Base-by-base conservation (phyloP, 2,888 invertebrate species). In the Syritta pipiens region DNA sequence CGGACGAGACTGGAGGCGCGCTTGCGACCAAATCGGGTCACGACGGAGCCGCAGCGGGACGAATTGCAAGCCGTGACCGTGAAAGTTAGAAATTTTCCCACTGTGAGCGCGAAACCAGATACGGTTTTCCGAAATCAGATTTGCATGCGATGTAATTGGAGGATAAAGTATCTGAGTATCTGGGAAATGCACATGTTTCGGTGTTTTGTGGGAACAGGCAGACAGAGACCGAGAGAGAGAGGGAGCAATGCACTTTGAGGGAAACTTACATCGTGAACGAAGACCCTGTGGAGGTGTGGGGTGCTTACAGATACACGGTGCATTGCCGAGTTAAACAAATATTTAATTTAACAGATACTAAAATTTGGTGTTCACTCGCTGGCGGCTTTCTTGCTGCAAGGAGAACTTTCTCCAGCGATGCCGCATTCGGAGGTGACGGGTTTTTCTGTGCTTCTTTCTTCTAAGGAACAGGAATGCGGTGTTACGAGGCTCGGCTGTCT, bases 61-160 rank as follows among this genome's bases (percentile, higher is more conserved):
- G 46, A 26, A 67, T 48, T 60, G 53, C 35, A 68, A 53, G 32
- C 63, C 68, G 30, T 81, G 81, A 75, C 81, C 81, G 81, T 81
- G 75, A 81, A 81, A 81, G 81, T 81, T 75, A 57, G 68, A 79
- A 74, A 79, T 67, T 79, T 74, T 74, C 67, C 60, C 68, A 60
- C 42, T 60, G 40, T 42, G 32, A 37, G 6, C 42, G 12, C 35
- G 48, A 44, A 72, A 67, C 62, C 30, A 79, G 79, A 77, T 71
- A 72, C 32, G 32, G n/a, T 65, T 60, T 65, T 71, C 59, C 48
- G 32, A 79, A 68, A 62, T 67, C 32, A 22, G 59, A 68, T 68
- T 74, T 68, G 62, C 62, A 74, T 79, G 44, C 44, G 19, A 46
- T 55, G 37, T 37, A 22, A 30, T 2, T 37, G 37, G 26, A 26